Percentiles rank a stretch among this genome's conserved stretches.
These are phyloP conservation scores for Pionites leucogaster DNA, from an alignment of 2,113 vertebrate species.

Conservation along the genomic window DNA sequence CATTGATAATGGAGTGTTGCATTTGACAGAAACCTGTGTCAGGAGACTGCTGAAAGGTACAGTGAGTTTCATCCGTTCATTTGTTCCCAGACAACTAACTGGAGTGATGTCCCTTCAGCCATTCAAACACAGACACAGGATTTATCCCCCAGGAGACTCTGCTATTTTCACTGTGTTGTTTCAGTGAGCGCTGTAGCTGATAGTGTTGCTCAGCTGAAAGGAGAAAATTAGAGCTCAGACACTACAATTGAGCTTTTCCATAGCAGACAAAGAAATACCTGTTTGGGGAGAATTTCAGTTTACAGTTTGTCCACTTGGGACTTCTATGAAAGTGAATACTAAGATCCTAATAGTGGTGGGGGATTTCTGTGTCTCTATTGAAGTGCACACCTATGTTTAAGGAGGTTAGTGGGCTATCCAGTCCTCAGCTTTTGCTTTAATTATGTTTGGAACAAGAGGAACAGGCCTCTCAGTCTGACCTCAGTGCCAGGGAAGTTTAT, in stretches of 20 bases:
- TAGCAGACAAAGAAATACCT: neutral
- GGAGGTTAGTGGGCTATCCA: neutral
- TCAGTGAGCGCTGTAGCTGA: neutral
- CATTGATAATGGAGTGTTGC: conserved; percentile 83
- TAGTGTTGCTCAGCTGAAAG: neutral
- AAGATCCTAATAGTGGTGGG: neutral
- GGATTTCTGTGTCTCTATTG: neutral
- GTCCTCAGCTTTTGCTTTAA: neutral
- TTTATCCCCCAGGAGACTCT: neutral
- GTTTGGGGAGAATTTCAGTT: neutral
- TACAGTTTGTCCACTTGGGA: neutral
- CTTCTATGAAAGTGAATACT: neutral
- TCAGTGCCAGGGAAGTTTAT: neutral
- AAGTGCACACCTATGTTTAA: neutral
- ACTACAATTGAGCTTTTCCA: accelerated
- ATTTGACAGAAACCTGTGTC: conserved; percentile 84
- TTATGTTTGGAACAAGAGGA: neutral
- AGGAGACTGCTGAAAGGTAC: conserved; percentile 85
- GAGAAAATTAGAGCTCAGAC: neutral
- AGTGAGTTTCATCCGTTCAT: neutral
- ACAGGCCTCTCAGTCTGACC: neutral
- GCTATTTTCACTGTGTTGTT: neutral
- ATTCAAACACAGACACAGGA: neutral
- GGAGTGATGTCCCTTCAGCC: neutral
- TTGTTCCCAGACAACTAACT: neutral